phyloP scores from a whole-genome alignment of 2,888 invertebrate genomes.

The Prostheceraeus crozeri region DNA sequence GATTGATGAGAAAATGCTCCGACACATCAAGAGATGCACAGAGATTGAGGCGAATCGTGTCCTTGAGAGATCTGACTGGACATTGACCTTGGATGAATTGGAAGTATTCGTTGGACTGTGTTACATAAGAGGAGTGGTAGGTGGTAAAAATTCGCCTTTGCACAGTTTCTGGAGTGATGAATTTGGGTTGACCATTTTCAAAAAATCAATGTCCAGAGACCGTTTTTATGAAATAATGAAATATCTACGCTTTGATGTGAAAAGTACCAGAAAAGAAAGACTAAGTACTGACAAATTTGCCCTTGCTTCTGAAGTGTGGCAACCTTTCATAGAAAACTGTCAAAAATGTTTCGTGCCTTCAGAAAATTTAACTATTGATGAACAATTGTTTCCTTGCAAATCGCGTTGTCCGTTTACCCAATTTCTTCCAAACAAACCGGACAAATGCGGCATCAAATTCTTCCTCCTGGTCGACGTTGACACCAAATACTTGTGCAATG shows the following conservation, averaged over 20 bases:
- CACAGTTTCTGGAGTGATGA: slow-evolving; percentile 1
- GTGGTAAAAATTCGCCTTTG: slow-evolving; percentile 10
- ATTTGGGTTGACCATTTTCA: neutral
- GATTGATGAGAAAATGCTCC: no score
- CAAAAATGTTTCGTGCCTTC: neutral
- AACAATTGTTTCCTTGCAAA: no score
- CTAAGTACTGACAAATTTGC: slow-evolving; percentile 7
- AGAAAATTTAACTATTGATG: slow-evolving; percentile 11
- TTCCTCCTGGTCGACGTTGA: no score
- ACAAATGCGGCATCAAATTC: no score
- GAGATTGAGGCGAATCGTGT: neutral
- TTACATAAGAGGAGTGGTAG: neutral
- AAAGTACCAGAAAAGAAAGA: neutral
- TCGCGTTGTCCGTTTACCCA: no score
- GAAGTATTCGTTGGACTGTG: neutral
- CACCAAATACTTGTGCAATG: no score
- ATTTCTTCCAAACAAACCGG: no score
- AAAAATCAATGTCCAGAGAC: slow-evolving; percentile 2
- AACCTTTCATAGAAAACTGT: neutral
- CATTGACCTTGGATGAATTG: neutral
- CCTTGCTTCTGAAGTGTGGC: neutral
- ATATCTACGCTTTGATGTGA: slow-evolving; percentile 1
- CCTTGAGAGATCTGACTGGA: neutral
- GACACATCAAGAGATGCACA: slow-evolving; percentile 1
- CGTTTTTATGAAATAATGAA: slow-evolving; percentile 16